These are phyloP conservation scores for Crocodylus rhombifer DNA, from an alignment of 2,797 vertebrate genomes.

Conservation along the genomic window DNA sequence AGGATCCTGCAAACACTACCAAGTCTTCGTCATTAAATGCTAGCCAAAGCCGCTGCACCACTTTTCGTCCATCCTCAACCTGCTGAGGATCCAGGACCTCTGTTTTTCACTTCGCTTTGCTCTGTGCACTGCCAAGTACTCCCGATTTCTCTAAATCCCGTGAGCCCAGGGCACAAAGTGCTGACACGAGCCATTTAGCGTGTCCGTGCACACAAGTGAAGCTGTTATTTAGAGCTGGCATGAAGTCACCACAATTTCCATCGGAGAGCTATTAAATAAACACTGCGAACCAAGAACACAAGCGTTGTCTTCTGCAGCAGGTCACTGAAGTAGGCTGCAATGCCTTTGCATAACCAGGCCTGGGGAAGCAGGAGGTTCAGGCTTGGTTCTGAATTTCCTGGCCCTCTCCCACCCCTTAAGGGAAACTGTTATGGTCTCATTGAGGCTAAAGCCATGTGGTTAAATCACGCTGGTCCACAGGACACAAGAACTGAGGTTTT, in stretches of 20 bases:
- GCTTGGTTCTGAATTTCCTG: constrained; percentile 26
- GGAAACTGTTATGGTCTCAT: neutral
- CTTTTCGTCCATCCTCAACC: neutral
- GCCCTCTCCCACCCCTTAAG: neutral
- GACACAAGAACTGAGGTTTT: constrained; percentile 30
- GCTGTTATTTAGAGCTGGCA: neutral
- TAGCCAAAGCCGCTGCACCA: neutral
- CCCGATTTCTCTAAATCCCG: constrained; percentile 32
- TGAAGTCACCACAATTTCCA: constrained; percentile 29
- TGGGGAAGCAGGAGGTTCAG: neutral
- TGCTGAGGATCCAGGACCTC: neutral
- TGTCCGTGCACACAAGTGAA: neutral
- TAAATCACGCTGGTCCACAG: neutral
- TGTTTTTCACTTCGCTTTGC: constrained; percentile 47
- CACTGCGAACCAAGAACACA: neutral
- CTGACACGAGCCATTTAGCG: neutral
- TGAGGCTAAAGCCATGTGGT: neutral
- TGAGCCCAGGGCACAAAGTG: neutral
- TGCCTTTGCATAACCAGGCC: constrained; percentile 64
- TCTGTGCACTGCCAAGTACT: constrained; percentile 21
- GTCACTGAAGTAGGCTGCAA: constrained; percentile 24
- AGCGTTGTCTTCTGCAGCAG: constrained; percentile 3
- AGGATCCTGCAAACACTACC: neutral
- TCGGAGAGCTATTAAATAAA: constrained; percentile 2
- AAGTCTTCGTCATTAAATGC: neutral